Conservation (phyloP, 2,113 vertebrate species). For the Vanacampus margaritifer region DNA sequence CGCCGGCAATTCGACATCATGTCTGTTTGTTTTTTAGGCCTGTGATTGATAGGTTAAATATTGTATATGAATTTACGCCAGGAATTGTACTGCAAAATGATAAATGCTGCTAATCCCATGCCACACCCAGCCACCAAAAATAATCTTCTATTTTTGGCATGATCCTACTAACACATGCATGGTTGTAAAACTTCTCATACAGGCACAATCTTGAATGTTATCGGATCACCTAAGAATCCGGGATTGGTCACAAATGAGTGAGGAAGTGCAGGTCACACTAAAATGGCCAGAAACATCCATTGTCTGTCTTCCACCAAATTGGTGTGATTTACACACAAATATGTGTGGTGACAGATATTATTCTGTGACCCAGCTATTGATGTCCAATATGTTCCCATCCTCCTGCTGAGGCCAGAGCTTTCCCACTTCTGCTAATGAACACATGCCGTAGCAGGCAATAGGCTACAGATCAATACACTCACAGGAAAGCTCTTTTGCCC, state of each 20-base stretch:
- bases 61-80: not conserved
- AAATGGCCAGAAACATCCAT: not conserved
- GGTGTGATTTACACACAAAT: not conserved
- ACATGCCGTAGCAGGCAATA: constrained; percentile 34
- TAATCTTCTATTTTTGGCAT: not conserved
- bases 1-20: not conserved
- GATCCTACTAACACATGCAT: not conserved
- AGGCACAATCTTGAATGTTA: not conserved
- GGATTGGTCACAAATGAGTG: not conserved
- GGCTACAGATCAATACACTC: constrained; percentile 52
- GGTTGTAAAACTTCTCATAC: not conserved
- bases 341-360: not conserved
- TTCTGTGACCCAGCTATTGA: constrained; percentile 20
- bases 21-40: not conserved
- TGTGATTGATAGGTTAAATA: not conserved
- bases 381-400: constrained; percentile 28
- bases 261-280: not conserved
- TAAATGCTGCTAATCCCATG: not conserved
- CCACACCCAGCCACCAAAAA: not conserved
- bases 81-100: not conserved
- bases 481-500: constrained; percentile 41
- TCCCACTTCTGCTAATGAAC: constrained; percentile 54
- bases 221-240: not conserved
- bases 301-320: not conserved
- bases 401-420: constrained; percentile 30